These are phyloP conservation scores for Noctilio leporinus DNA, from an alignment of 2,113 vertebrate genomes.

Conservation along the genomic window DNA sequence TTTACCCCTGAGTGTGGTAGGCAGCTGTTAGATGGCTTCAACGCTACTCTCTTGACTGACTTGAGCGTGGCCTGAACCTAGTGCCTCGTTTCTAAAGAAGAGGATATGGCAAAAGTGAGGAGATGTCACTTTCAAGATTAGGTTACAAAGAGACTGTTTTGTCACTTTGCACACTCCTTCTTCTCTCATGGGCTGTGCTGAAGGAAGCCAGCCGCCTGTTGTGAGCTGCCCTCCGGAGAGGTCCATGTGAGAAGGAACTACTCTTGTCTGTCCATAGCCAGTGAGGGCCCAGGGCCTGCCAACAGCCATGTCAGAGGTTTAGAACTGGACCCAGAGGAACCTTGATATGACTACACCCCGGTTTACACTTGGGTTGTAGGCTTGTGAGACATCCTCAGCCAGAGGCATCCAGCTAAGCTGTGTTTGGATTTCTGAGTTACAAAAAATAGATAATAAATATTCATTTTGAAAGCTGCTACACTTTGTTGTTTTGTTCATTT, in stretches of 20 bases:
- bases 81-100: background rate
- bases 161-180: background rate
- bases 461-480: background rate
- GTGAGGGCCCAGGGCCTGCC: background rate
- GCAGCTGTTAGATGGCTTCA: background rate
- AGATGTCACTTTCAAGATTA: background rate
- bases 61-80: background rate
- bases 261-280: background rate
- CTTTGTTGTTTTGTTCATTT: background rate
- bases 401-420: background rate
- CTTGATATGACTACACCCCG: background rate
- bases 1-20: background rate
- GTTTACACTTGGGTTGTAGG: background rate
- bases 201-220: background rate
- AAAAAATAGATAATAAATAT: background rate
- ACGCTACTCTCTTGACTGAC: background rate
- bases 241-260: background rate
- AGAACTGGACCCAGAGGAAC: background rate
- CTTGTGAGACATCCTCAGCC: background rate
- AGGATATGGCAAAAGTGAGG: background rate
- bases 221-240: too few species aligned
- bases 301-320: background rate
- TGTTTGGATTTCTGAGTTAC: background rate
- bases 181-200: background rate
- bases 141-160: background rate